These are phyloP conservation scores for Drosophila differens DNA, from an alignment of 2,888 invertebrate species.

Conservation along the genomic window DNA sequence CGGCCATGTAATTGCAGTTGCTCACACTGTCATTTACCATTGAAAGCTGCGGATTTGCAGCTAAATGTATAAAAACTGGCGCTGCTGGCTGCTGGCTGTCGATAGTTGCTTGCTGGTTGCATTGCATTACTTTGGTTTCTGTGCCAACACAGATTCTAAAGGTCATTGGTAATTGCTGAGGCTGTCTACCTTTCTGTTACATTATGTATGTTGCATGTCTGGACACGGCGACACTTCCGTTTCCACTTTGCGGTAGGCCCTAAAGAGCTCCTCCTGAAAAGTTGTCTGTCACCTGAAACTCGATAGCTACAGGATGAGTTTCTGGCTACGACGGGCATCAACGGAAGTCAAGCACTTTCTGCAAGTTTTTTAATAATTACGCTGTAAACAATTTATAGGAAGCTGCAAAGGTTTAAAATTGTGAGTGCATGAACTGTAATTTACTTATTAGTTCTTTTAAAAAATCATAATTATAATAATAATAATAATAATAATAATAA, in stretches of 20 bases:
- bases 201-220: constrained; percentile 40
- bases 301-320: constrained; percentile 66
- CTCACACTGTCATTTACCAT: constrained; percentile 74
- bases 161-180: constrained; percentile 68
- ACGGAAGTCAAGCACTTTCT: constrained; percentile 66
- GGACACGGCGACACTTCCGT: constrained; percentile 77
- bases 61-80: constrained; percentile 67
- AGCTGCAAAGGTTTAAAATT: neutral
- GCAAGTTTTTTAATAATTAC: constrained; percentile 46
- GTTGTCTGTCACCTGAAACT: constrained; percentile 45
- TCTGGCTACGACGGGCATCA: constrained; percentile 38
- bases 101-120: constrained; percentile 8
- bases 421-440: neutral
- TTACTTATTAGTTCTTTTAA: neutral
- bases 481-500: too few species aligned
- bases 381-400: neutral
- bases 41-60: constrained; percentile 67
- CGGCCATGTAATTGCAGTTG: constrained; percentile 68
- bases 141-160: constrained; percentile 72
- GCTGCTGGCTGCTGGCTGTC: constrained; percentile 22
- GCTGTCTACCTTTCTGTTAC: constrained; percentile 41
- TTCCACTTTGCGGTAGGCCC: constrained; percentile 80
- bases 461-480: too few species aligned
- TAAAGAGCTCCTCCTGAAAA: constrained; percentile 42
- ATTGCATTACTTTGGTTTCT: constrained; percentile 72